Evolutionary conservation across 2,797 vertebrate species (phyloP), one percentile per base, ranked within the genome.

Genomic region (Sebastes nivosus): DNA sequence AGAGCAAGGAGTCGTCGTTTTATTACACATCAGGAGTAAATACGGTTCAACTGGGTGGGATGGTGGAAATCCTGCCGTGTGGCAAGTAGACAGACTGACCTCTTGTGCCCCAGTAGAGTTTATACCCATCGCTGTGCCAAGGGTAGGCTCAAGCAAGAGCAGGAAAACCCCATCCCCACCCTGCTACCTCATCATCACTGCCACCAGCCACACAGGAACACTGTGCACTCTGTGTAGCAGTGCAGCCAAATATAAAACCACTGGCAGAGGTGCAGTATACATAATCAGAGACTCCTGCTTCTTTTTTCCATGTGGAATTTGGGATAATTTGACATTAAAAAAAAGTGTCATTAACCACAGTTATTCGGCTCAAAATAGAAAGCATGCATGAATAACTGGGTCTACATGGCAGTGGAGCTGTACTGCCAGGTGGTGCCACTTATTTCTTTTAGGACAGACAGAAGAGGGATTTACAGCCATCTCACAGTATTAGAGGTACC

Each of bases 131-230:
- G 18, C 79, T 52, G 61, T 83, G 87, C 88, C 94, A 89, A 82
- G 88, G 88, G 88, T 91, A 85, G 80, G 58, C 79, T 77, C 70
- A 65, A 79, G 89, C 82, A 81, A 80, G 79, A 79, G 82, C 89
- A 89, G 92, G 92, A 94, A 93, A 94, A 89, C 90, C 93, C 94
- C 91, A 94, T 87, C 92, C 90, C 93, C 90, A 89, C 93, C 93
- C 94, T 90, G 87, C 91, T 92, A 90, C 89, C 90, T 93, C 91
- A 91, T 93, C 91, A 91, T 94, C 90, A 80, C 63, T 84, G 87
- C 91, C 90, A 91, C 84, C 86, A 93, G 82, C 91, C 92, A 88
- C 77, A 91, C 89, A 89, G 86, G 85, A 92, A 93, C 93, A 94
- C 89, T 91, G 84, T 65, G 69, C 55, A 78, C 88, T 90, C 85